Evolutionary conservation across 2,888 invertebrate genomes (phyloP), one percentile per base, ranked within the genome.

Genomic region (Ophraella communa): DNA sequence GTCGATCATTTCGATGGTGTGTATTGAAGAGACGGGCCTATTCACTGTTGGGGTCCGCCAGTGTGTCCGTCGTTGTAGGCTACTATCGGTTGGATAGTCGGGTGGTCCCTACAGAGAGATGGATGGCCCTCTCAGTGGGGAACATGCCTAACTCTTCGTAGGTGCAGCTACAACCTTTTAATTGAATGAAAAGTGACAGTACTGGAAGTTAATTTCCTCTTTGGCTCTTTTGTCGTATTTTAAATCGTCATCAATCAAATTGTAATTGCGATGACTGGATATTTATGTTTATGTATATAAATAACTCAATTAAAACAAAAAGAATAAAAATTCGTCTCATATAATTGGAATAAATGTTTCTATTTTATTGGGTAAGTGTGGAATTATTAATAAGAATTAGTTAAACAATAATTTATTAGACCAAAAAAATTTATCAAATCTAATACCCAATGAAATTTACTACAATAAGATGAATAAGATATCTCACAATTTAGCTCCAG

Each of bases 51-150:
- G 78, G 76, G 80, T 77, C 75, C 75, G 74, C 73, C 75, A 68
- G 71, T 72, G 73, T 73, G 58, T 58, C 58, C 49, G 49, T 52
- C 39, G 35, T 63, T 33, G 66, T 17, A 76, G 65, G 78, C 79
- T 78, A 79, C 80, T 74, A 79, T 77, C 78, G 72, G 68, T 67
- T 21, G 45, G 69, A 68, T 65, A 73, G 77, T 78, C 78, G 78
- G 80, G 80, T 80, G 80, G 80, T 80, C 80, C 73, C 60, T 62
- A 68, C 65, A 68, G 72, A 68, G 73, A 78, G 77, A 79, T 77
- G 71, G 75, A 78, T 77, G 76, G 71, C 65, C 70, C 70, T 74
- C 76, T 71, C 74, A 54, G 75, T 73, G 73, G 76, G 77, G 71
- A 72, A 71, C 74, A 66, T 70, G 72, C 68, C 69, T 62, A 60